Conservation (phyloP, 92 coral and sea anemone genomes). For the Paragorgia papillata region DNA sequence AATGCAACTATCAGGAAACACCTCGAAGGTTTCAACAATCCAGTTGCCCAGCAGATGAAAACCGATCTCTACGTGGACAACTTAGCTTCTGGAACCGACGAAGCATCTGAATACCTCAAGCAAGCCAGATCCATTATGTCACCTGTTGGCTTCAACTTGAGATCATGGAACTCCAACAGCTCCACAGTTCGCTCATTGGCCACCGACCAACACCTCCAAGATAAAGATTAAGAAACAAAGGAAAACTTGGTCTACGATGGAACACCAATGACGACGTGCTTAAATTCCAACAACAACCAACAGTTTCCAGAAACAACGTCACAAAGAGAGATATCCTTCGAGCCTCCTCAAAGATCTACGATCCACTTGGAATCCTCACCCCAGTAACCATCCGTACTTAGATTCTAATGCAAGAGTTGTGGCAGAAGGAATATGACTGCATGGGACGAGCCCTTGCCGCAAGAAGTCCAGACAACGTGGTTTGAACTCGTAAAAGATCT, state of each 20-base stretch:
- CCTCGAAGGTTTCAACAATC: conserved; percentile 37
- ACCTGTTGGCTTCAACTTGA: conserved; percentile 46
- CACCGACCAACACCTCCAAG: conserved; percentile 19
- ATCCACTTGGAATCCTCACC: conserved; percentile 26
- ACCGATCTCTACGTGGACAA: conserved; percentile 59
- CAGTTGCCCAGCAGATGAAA: conserved; percentile 52
- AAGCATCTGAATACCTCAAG: not conserved
- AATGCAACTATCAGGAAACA: conserved; percentile 52
- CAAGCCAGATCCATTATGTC: conserved; percentile 49
- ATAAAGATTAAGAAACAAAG: conserved; percentile 32
- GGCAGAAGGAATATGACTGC: no score
- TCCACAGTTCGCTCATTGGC: not conserved
- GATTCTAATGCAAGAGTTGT: conserved; percentile 39
- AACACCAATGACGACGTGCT: conserved; percentile 19
- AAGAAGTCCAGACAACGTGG: no score
- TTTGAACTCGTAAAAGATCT: no score
- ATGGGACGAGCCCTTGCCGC: no score
- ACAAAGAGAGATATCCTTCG: conserved; percentile 56
- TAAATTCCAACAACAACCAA: conserved; percentile 18
- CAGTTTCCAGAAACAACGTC: conserved; percentile 21
- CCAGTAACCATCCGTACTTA: conserved; percentile 6
- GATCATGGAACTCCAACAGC: conserved; percentile 59
- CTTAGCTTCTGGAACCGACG: conserved; percentile 50
- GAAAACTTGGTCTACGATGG: conserved; percentile 68
- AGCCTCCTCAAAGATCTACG: conserved; percentile 51